Evolutionary conservation across 2,888 invertebrate species (phyloP).

Genomic region (Sclerodermus sp.): DNA sequence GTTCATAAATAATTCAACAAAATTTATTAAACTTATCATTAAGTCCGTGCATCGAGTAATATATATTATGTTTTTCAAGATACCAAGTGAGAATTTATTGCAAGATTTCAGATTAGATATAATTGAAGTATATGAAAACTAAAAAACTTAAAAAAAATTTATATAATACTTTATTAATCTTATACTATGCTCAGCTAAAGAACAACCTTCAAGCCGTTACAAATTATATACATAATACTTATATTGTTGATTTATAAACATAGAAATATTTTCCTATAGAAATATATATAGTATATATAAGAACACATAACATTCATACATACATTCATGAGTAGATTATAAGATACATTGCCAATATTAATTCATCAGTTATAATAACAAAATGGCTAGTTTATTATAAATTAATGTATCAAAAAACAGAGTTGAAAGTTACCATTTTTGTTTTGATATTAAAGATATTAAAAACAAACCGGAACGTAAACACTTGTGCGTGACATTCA

Average conservation of each 20-base stretch:
- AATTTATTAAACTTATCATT: too few species aligned
- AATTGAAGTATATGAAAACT: constrained; percentile 13
- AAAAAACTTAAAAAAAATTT: constrained; percentile 12
- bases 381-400: too few species aligned
- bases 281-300: constrained; percentile 15
- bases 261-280: constrained; percentile 28
- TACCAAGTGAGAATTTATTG: too few species aligned
- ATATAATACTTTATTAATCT: constrained; percentile 21
- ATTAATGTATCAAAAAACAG: not conserved
- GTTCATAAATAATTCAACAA: too few species aligned
- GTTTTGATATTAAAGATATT: not conserved
- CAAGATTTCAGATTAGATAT: too few species aligned
- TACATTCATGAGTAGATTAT: constrained; percentile 11
- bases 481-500: not conserved
- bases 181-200: constrained; percentile 26
- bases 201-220: constrained; percentile 31
- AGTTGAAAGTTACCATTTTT: not conserved
- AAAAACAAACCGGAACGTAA: not conserved
- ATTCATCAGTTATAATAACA: too few species aligned
- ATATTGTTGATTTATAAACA: constrained; percentile 20
- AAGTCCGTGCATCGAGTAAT: too few species aligned
- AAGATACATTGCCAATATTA: not conserved
- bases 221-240: constrained; percentile 21
- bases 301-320: constrained; percentile 8
- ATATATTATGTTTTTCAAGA: too few species aligned